These are phyloP conservation scores for Lysandra bellargus DNA, from an alignment of 2,888 invertebrate species.

Conservation along the genomic window DNA sequence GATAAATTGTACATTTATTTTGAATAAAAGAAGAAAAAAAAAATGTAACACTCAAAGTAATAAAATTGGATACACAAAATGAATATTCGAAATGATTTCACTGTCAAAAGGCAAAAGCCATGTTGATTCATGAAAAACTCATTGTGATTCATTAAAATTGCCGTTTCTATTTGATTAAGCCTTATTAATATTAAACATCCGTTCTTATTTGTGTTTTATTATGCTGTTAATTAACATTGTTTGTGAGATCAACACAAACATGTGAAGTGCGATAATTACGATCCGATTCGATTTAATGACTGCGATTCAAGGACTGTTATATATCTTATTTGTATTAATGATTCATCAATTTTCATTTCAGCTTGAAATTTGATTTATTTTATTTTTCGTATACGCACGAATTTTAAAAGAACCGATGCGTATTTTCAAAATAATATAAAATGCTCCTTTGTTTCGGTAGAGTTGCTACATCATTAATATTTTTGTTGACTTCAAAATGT, in stretches of 20 bases:
- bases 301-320: constrained; percentile 15
- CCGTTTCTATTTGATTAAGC: constrained; percentile 34
- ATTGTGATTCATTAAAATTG: constrained; percentile 34
- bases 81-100: constrained; percentile 26
- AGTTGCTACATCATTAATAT: not conserved
- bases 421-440: not conserved
- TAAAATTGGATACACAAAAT: constrained; percentile 3
- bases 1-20: too few relatives aligned
- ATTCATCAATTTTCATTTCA: constrained; percentile 10
- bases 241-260: constrained; percentile 40
- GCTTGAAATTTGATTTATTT: not conserved
- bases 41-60: not conserved
- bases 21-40: too few relatives aligned
- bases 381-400: not conserved
- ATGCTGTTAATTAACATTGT: constrained; percentile 42
- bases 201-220: constrained; percentile 42
- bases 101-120: constrained; percentile 30
- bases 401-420: not conserved
- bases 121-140: constrained; percentile 30
- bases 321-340: constrained; percentile 25
- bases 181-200: constrained; percentile 36
- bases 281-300: constrained; percentile 37
- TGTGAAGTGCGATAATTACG: constrained; percentile 39
- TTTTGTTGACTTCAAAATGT: not conserved
- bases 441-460: not conserved